Percentiles rank a stretch among this genome's conserved stretches.
Evolutionary conservation across 2,888 invertebrate species (phyloP).

Genomic region (Myathropa florea): DNA sequence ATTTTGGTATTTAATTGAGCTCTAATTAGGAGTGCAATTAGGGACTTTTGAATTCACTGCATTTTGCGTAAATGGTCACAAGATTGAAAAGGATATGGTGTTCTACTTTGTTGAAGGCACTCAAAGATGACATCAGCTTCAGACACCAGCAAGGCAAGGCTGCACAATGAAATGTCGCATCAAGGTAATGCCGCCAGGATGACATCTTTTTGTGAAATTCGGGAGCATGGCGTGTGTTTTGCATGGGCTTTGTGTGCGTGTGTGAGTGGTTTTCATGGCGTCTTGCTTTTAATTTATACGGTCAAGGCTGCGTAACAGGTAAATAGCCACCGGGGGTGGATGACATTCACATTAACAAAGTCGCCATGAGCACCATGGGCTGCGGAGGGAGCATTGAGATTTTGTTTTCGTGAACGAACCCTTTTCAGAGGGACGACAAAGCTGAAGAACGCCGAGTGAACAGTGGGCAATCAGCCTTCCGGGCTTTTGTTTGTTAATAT

Average conservation of each 20-base stretch:
- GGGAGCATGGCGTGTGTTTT: neutral
- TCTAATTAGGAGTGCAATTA: conserved; percentile 15
- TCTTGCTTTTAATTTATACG: conserved; percentile 28
- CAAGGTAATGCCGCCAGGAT: conserved; percentile 1
- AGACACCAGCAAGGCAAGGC: too few species aligned
- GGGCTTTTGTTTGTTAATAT: conserved; percentile 6
- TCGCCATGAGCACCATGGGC: neutral
- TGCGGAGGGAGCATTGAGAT: neutral
- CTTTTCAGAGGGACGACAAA: neutral
- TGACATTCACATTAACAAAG: conserved; percentile 23
- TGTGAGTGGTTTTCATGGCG: neutral
- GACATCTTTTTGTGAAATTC: conserved; percentile 15
- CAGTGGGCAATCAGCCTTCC: neutral
- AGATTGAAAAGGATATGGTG: neutral
- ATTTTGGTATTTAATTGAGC: conserved; percentile 24
- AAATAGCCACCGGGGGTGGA: conserved; percentile 44
- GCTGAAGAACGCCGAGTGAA: neutral
- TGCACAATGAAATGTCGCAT: neutral
- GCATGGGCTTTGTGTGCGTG: neutral
- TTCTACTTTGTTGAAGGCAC: neutral
- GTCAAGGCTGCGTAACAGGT: conserved; percentile 56
- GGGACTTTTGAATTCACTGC: neutral
- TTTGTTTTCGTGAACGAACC: neutral
- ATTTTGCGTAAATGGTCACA: neutral
- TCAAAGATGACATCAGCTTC: neutral